Evolutionary conservation across 1,140 invertebrate species (phyloP).

Genomic region (Doryteuthis pealeii): DNA sequence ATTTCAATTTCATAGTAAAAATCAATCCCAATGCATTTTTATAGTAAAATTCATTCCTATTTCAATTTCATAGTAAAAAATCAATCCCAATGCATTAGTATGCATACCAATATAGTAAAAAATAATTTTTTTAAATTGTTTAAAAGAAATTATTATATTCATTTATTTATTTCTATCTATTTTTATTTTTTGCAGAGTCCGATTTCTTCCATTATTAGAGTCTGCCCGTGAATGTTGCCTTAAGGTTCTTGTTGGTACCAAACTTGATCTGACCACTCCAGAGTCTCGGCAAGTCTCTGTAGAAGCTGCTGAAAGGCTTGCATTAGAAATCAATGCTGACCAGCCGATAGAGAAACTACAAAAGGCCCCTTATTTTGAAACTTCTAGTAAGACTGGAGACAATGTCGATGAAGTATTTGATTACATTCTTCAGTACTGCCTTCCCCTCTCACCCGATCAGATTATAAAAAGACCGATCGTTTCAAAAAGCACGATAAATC

Average conservation of each 20-base stretch:
- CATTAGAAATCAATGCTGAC: slow-evolving; percentile 50
- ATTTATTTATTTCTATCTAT: slow-evolving; percentile 10
- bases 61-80: too few species aligned
- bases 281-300: slow-evolving; percentile 39
- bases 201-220: slow-evolving; percentile 54
- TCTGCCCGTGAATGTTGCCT: slow-evolving; percentile 51
- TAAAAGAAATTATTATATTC: background rate
- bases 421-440: slow-evolving; percentile 53
- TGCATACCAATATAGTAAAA: too few species aligned
- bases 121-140: background rate
- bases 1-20: too few species aligned
- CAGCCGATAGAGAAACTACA: slow-evolving; percentile 35
- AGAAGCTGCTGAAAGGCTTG: slow-evolving; percentile 46
- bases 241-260: slow-evolving; percentile 58
- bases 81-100: too few species aligned
- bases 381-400: slow-evolving; percentile 53
- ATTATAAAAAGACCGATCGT: background rate
- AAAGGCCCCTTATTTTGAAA: slow-evolving; percentile 58
- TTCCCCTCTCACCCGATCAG: slow-evolving; percentile 41
- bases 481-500: background rate
- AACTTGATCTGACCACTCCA: slow-evolving; percentile 48
- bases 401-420: slow-evolving; percentile 58
- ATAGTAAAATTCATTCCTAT: too few species aligned
- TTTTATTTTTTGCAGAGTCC: slow-evolving; percentile 41
- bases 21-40: too few species aligned